Percentiles rank a stretch among this genome's conserved stretches.
Conservation (phyloP, 1,140 invertebrate species). For the Meloidogyne hapla region DNA sequence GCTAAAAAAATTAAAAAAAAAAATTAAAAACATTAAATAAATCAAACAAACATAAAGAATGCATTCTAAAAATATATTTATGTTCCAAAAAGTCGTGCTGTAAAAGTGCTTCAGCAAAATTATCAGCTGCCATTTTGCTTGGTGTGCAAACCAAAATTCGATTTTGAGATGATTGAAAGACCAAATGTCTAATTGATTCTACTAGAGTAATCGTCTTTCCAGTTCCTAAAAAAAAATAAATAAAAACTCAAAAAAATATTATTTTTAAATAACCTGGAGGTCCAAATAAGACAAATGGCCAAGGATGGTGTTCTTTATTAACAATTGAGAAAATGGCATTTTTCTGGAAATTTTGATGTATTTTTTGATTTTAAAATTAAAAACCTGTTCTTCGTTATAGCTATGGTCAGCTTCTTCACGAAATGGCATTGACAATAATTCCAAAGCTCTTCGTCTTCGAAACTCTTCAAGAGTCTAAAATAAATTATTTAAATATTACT, state of each 20-base stretch:
- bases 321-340: conserved; percentile 35
- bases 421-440: conserved; percentile 21
- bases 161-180: conserved; percentile 25
- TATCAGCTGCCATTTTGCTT: conserved; percentile 42
- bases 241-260: neutral
- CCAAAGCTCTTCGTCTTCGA: neutral
- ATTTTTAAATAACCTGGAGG: conserved; percentile 30
- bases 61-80: conserved; percentile 44
- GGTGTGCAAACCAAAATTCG: conserved; percentile 37
- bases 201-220: conserved; percentile 39
- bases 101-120: conserved; percentile 36
- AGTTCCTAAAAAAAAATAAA: conserved; percentile 25
- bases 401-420: conserved; percentile 8
- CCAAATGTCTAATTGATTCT: conserved; percentile 36
- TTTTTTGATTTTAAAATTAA: neutral
- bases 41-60: conserved; percentile 31
- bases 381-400: conserved; percentile 24
- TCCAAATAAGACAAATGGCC: conserved; percentile 37
- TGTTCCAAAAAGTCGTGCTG: conserved; percentile 30
- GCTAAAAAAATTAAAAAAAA: conserved; percentile 4
- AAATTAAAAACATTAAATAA: neutral
- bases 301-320: conserved; percentile 20
- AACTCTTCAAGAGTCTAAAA: conserved; percentile 38
- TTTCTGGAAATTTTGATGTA: conserved; percentile 16
- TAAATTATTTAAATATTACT: neutral